Percentiles rank a stretch among this genome's conserved stretches.
Conservation (phyloP, 1,140 invertebrate species). For the Reticulitermes speratus region DNA sequence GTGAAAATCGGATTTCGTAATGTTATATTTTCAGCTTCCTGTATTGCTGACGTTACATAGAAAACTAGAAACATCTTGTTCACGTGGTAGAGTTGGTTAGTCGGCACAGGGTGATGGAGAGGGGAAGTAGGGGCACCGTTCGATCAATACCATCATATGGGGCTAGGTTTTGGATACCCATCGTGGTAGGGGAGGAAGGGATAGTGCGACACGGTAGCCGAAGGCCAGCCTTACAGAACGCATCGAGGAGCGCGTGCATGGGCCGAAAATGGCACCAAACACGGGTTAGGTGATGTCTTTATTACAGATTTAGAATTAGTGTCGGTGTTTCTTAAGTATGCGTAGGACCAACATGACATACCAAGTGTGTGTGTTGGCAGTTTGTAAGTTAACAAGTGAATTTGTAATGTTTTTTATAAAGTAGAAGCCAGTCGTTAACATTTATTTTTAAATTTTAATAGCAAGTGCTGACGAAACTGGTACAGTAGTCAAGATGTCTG, state of each 20-base stretch:
- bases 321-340: not conserved
- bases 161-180: slow-evolving; percentile 8
- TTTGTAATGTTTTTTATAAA: not conserved
- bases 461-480: not conserved
- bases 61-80: not conserved
- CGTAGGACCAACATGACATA: not conserved
- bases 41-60: not conserved
- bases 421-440: not conserved
- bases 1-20: not conserved
- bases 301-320: not conserved
- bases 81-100: not conserved
- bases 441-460: not conserved
- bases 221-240: not conserved
- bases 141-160: slow-evolving; percentile 2
- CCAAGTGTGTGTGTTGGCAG: not conserved
- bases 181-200: not conserved
- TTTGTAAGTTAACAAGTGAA: not conserved
- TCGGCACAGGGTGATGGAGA: not conserved
- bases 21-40: not conserved
- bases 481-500: not conserved
- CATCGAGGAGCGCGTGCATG: slow-evolving; percentile 5
- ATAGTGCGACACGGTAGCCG: not conserved
- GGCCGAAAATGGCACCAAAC: slow-evolving; percentile 14
- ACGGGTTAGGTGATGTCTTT: not conserved
- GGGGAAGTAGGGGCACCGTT: not conserved